Percentiles rank a stretch among this genome's conserved stretches.
These are phyloP conservation scores for Drosophila suboccidentalis DNA, from an alignment of 2,888 invertebrate genomes.

Conservation along the genomic window DNA sequence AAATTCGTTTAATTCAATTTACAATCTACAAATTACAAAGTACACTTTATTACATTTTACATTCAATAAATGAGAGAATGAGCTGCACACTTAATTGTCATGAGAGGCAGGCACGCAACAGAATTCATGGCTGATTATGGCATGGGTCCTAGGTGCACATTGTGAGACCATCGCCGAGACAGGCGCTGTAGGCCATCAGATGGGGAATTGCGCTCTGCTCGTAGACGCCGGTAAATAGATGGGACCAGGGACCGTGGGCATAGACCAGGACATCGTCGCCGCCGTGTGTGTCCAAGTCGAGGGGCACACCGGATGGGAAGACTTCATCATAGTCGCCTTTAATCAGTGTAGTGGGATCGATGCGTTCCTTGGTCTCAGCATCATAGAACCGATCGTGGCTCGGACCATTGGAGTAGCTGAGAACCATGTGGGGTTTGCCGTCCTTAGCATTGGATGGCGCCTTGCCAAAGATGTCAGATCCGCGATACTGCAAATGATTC, in stretches of 20 bases:
- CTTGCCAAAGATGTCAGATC: slow-evolving; percentile 75
- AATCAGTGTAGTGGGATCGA: slow-evolving; percentile 76
- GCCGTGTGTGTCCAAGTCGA: slow-evolving; percentile 89
- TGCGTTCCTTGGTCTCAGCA: slow-evolving; percentile 63
- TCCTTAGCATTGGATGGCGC: slow-evolving; percentile 84
- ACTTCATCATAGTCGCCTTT: slow-evolving; percentile 69
- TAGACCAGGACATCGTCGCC: slow-evolving; percentile 93
- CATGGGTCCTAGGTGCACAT: slow-evolving; percentile 44
- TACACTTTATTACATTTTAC: slow-evolving; percentile 68
- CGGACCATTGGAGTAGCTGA: slow-evolving; percentile 92
- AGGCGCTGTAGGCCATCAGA: slow-evolving; percentile 90
- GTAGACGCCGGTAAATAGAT: slow-evolving; percentile 92
- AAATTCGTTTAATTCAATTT: slow-evolving; percentile 73
- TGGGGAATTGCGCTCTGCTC: slow-evolving; percentile 93
- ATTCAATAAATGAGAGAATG: slow-evolving; percentile 47
- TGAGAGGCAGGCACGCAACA: slow-evolving; percentile 46
- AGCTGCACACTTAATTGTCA: slow-evolving; percentile 70
- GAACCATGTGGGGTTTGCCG: slow-evolving; percentile 88
- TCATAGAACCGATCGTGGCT: slow-evolving; percentile 86
- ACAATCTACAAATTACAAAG: slow-evolving; percentile 74
- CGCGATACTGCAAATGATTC: slow-evolving; percentile 67
- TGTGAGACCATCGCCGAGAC: slow-evolving; percentile 88
- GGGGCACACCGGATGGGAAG: slow-evolving; percentile 87
- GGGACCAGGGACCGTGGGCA: slow-evolving; percentile 92
- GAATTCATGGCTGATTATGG: slow-evolving; percentile 11